phyloP scores from a whole-genome alignment of 2,888 invertebrate genomes.

The Stenodera caucasica region DNA sequence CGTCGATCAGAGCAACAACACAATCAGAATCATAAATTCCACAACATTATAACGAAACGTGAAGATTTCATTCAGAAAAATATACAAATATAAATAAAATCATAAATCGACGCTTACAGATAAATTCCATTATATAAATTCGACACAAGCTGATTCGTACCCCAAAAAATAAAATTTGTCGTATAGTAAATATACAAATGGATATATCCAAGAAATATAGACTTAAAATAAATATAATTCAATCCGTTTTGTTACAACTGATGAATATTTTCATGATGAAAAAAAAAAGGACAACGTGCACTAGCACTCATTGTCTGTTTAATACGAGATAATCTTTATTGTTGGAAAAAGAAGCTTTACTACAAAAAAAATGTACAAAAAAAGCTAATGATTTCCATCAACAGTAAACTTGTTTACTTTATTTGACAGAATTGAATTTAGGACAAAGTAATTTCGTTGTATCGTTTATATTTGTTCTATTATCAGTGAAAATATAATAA shows the following conservation, averaged over 20 bases:
- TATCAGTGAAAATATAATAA: no score
- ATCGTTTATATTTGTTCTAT: no score
- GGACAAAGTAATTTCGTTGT: no score
- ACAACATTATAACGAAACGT: no score
- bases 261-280: not conserved
- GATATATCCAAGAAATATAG: no score
- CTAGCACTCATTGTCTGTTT: not conserved
- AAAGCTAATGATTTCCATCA: not conserved
- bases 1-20: no score
- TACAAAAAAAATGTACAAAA: not conserved
- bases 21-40: no score
- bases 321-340: not conserved
- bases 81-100: no score
- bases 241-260: not conserved
- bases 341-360: not conserved
- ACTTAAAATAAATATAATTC: no score
- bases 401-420: no score
- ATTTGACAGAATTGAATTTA: no score
- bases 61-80: no score
- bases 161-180: not conserved
- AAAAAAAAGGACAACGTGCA: not conserved
- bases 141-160: not conserved
- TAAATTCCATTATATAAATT: slow-evolving; percentile 1
- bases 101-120: not conserved
- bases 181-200: not conserved